These are phyloP conservation scores for Catostomus latipinnis DNA, from an alignment of 2,797 vertebrate genomes.

Conservation along the genomic window DNA sequence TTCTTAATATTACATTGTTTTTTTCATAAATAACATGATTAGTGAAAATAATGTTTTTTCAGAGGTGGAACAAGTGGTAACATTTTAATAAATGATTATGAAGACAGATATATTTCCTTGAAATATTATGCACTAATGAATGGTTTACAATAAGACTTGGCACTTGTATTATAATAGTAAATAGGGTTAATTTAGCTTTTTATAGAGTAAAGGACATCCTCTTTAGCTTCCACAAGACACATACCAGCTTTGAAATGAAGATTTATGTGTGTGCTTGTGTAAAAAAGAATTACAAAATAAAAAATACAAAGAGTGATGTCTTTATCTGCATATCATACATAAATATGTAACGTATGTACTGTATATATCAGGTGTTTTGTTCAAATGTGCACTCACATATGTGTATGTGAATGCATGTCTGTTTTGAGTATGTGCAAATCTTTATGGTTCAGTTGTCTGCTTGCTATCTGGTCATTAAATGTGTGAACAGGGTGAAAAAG, in stretches of 20 bases:
- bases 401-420: not conserved
- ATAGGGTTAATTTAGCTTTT: not conserved
- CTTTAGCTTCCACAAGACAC: not conserved
- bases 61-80: not conserved
- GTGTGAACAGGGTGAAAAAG: constrained; percentile 44
- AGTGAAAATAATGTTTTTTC: not conserved
- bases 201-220: not conserved
- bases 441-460: constrained; percentile 39
- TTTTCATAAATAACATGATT: not conserved
- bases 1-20: too few species aligned
- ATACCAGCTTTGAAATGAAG: too few species aligned
- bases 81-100: not conserved
- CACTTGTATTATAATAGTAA: not conserved
- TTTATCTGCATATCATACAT: not conserved
- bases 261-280: too few species aligned
- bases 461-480: constrained; percentile 40
- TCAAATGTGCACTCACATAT: constrained; percentile 27
- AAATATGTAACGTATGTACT: not conserved
- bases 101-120: not conserved
- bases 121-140: not conserved
- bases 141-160: not conserved
- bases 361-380: not conserved
- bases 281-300: too few species aligned
- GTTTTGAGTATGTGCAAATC: constrained; percentile 1
- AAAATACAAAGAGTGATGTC: too few species aligned